These are phyloP conservation scores for Blennius ocellaris DNA, from an alignment of 2,113 vertebrate species.

Conservation along the genomic window DNA sequence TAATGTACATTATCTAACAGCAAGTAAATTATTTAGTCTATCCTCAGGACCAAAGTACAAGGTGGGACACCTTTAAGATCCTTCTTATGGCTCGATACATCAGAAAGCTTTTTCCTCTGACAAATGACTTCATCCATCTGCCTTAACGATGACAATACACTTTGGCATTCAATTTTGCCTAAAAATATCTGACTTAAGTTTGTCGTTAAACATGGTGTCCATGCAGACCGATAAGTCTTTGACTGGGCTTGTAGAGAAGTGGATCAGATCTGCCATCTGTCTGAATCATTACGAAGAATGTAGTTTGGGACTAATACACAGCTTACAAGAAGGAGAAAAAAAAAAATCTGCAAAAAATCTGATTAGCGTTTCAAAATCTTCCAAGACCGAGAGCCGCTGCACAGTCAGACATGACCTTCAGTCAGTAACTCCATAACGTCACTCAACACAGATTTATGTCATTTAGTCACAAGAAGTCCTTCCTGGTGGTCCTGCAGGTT, in stretches of 20 bases:
- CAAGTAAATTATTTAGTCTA: conserved; percentile 53
- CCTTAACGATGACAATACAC: neutral
- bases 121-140: conserved; percentile 17
- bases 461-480: conserved; percentile 10
- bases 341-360: conserved; percentile 47
- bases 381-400: conserved; percentile 17
- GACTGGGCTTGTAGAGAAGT: conserved; percentile 21
- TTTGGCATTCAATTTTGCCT: conserved; percentile 8
- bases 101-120: conserved; percentile 46
- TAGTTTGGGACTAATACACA: conserved; percentile 26
- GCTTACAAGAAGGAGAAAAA: conserved; percentile 32
- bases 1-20: conserved; percentile 11
- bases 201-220: conserved; percentile 15
- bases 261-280: conserved; percentile 51
- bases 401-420: neutral
- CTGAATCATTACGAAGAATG: conserved; percentile 23
- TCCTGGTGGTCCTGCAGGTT: too few relatives aligned
- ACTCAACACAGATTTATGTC: conserved; percentile 7
- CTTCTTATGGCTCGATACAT: conserved; percentile 16
- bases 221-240: conserved; percentile 29
- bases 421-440: conserved; percentile 15
- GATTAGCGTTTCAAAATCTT: conserved; percentile 39
- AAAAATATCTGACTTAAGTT: conserved; percentile 4
- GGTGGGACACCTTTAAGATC: conserved; percentile 1
- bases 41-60: conserved; percentile 6